Conservation (phyloP, 2,888 invertebrate species). For the Celastrina argiolus region DNA sequence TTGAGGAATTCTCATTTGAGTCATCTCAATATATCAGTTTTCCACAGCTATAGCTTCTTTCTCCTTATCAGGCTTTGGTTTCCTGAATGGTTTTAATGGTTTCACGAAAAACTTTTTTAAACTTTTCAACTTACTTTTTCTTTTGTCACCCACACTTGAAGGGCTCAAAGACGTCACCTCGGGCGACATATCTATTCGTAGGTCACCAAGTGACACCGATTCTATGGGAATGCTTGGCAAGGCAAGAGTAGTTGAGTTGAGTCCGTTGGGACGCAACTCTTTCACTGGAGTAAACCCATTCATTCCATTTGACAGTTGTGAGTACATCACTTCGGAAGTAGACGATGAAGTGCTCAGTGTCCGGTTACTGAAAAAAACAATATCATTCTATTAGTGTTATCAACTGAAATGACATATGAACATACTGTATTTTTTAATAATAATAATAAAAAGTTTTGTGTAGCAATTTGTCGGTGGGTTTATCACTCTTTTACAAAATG, state of each 20-base stretch:
- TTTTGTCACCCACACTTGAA: conserved; percentile 37
- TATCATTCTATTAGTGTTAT: not conserved
- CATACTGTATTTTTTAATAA: no score
- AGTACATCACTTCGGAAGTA: conserved; percentile 41
- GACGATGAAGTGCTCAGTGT: conserved; percentile 19
- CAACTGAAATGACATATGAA: not conserved
- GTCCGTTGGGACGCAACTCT: not conserved
- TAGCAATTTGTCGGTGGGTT: no score
- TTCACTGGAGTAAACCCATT: conserved; percentile 29
- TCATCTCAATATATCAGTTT: not conserved
- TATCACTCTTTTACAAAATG: no score
- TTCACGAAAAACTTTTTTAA: conserved; percentile 1
- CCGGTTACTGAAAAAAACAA: not conserved
- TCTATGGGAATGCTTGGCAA: conserved; percentile 35
- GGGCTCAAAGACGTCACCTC: conserved; percentile 41
- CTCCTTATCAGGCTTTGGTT: not conserved
- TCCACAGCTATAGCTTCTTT: not conserved
- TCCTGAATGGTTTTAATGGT: conserved; percentile 1
- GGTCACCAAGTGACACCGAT: conserved; percentile 38
- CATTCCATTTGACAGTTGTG: conserved; percentile 35
- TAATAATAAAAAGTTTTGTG: no score
- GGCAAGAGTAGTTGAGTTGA: conserved; percentile 24
- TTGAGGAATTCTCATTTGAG: not conserved
- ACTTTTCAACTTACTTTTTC: conserved; percentile 31
- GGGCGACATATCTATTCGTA: conserved; percentile 28